Evolutionary conservation across 2,113 vertebrate genomes (phyloP), one percentile per base, ranked within the genome.

Genomic region (Cynoglossus semilaevis): DNA sequence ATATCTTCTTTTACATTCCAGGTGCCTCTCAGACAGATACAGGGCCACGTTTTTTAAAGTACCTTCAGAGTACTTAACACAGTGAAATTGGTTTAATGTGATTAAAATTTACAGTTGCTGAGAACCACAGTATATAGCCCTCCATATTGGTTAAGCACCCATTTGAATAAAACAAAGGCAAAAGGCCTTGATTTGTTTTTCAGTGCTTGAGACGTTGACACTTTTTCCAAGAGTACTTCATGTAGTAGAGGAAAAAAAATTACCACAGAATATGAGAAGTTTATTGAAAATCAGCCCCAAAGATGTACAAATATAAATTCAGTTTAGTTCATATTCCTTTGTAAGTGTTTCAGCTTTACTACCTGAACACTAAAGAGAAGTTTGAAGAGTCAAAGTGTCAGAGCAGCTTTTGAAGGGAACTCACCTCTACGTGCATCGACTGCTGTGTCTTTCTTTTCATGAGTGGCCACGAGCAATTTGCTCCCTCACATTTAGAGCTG

Each of bases 391-490:
- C 5, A 36, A 38, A 10, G 8, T 17, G 58, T 66, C 19, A 19
- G 48, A 66, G 22, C 47, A 53, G 67, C 47, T 79, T 67, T 81
- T 83, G 59, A 76, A 82, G 67, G 53, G 81, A 44, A 40, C 2
- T 8, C 43, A 51, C 34, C 46, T 60, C 46, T 56, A 36, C 29
- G 17, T 15, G 46, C 56, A 62, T 67, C 53, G 47, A 48, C 58
- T 40, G 51, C 7, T 16, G 64, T 55, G 54, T 37, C 45, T 63
- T 51, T 75, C 50, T 58, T 70, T 36, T 58, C 37, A 29, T 62
- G 65, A 62, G 55, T 75, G 59, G 77, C 87, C 83, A 61, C 44
- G 61, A 82, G 79, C 70, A 58, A 15, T 80, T 76, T 35, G 17
- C 72, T 67, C 72, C 51, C 68, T 67, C 74, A 69, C 77, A 70